A percentile compares a stretch with the other conserved stretches of the same genome.
phyloP scores from a whole-genome alignment of 2,797 vertebrate species.

The Sebastes flavidus region DNA sequence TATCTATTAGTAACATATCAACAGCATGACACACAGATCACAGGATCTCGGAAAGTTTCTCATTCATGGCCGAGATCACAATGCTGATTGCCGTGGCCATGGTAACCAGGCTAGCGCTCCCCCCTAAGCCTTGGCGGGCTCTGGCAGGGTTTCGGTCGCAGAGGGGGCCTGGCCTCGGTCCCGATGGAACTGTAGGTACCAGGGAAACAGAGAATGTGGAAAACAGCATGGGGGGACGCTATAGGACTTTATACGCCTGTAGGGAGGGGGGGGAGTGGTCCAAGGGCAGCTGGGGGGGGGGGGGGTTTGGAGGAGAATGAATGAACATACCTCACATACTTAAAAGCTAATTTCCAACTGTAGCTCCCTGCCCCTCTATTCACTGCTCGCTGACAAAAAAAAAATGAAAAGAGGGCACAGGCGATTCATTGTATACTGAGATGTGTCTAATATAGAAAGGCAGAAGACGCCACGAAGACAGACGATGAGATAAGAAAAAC shows the following conservation, averaged over 20 bases:
- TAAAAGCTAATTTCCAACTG: slow-evolving; percentile 45
- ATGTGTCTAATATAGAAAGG: slow-evolving; percentile 12
- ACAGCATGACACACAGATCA: slow-evolving; percentile 25
- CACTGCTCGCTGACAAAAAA: slow-evolving; percentile 2
- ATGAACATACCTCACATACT: slow-evolving; percentile 37
- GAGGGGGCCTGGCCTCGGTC: slow-evolving; percentile 40
- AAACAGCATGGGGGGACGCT: slow-evolving; percentile 34
- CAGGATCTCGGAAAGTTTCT: slow-evolving; percentile 40
- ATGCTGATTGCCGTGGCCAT: slow-evolving; percentile 57
- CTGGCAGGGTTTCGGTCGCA: slow-evolving; percentile 33
- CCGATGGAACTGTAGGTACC: slow-evolving; percentile 45
- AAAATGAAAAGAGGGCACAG: slow-evolving; percentile 19
- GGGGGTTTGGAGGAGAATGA: slow-evolving; percentile 30
- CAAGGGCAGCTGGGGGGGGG: slow-evolving; percentile 3
- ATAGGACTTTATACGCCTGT: slow-evolving; percentile 26
- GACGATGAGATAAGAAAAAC: slow-evolving; percentile 12
- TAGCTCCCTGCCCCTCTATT: slow-evolving; percentile 14
- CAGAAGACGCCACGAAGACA: background rate
- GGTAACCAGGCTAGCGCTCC: slow-evolving; percentile 45
- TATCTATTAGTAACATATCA: slow-evolving; percentile 40
- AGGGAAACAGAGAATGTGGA: slow-evolving; percentile 45
- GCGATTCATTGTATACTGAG: background rate
- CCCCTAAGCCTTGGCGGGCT: slow-evolving; percentile 28
- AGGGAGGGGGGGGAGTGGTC: background rate
- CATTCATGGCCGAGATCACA: slow-evolving; percentile 20